Evolutionary conservation across 1,140 invertebrate genomes (phyloP), one percentile per base, ranked within the genome.

Genomic region (Pseudomyrmex flavicornis): DNA sequence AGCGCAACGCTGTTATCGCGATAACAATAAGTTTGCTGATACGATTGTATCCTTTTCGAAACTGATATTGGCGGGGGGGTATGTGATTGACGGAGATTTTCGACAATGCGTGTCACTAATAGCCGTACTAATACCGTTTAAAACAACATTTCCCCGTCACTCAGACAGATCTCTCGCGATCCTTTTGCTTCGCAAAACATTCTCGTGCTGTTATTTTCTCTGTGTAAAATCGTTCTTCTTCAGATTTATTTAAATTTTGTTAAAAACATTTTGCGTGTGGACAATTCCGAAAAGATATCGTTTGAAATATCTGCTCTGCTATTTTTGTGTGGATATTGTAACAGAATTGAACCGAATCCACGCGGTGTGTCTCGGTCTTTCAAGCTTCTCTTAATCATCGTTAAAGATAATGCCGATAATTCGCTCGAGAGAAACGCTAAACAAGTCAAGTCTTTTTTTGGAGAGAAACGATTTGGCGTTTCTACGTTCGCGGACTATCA

Each of bases 21-120:
- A 88, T 88, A 88, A 88, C 87, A 88, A 88, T 88, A 90, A 90
- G 84, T 89, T 89, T 73, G n/a, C 76, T 44, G 58, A 61, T 62
- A 72, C 68, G 85, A 89, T 70, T 84, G 61, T 84, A 20, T 77
- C 44, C 66, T 72, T 70, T 80, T 35, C 4, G 66, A 72, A 80
- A 79, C 52, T 26, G 65, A 50, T 79, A 62, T 48, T 20, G 54
- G 54, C 22, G 0, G 17, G 17, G 17, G 17, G 17, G 17, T 70
- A 59, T 70, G 44, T 72, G 66, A 80, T 80, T 59, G 76, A 80
- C 66, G 66, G 76, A 59, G 66, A 80, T 72, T 80, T 70, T 35
- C 35, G 76, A 52, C 76, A 70, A 61, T 58, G 65, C 54, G 10
- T 22, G 65, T 17, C 48, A 48, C 65, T 79, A 79, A 79, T 79